phyloP scores from a whole-genome alignment of 1,140 invertebrate genomes.

The Rhyacophila brunnea region DNA sequence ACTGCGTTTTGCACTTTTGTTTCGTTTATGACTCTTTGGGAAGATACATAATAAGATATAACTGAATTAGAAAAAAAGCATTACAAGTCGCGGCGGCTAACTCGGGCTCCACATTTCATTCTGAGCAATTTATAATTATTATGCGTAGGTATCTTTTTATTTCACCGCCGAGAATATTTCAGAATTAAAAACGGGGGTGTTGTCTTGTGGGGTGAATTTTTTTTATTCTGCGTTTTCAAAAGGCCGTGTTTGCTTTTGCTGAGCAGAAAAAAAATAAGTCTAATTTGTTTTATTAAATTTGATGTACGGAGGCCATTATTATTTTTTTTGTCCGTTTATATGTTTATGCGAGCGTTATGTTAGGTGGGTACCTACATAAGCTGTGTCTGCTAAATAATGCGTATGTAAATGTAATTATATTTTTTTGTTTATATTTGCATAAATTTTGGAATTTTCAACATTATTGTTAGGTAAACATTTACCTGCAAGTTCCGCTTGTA shows the following conservation, averaged over 20 bases:
- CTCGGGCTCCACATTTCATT: slow-evolving; percentile 25
- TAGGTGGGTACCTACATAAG: no score
- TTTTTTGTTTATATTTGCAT: slow-evolving; percentile 7
- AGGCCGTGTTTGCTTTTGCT: slow-evolving; percentile 13
- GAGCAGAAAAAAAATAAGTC: slow-evolving; percentile 22
- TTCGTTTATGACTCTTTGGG: slow-evolving; percentile 4
- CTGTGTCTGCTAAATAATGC: no score
- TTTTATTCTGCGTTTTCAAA: slow-evolving; percentile 19
- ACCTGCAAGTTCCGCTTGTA: background rate
- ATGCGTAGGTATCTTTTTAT: slow-evolving; percentile 31
- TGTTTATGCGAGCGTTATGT: background rate
- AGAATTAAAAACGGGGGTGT: slow-evolving; percentile 32
- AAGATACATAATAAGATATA: slow-evolving; percentile 5
- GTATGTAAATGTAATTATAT: background rate
- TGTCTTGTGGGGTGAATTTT: slow-evolving; percentile 20
- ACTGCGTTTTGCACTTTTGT: slow-evolving; percentile 2
- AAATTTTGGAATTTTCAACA: no score
- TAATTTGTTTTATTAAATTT: slow-evolving; percentile 31
- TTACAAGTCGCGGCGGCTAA: background rate
- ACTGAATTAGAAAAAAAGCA: slow-evolving; percentile 6
- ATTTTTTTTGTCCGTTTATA: background rate
- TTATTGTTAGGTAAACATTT: background rate
- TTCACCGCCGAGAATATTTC: slow-evolving; percentile 35
- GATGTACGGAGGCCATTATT: slow-evolving; percentile 11
- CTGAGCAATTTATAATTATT: slow-evolving; percentile 30